Conservation (phyloP, 2,888 invertebrate genomes). For the Cartodere bifasciata region DNA sequence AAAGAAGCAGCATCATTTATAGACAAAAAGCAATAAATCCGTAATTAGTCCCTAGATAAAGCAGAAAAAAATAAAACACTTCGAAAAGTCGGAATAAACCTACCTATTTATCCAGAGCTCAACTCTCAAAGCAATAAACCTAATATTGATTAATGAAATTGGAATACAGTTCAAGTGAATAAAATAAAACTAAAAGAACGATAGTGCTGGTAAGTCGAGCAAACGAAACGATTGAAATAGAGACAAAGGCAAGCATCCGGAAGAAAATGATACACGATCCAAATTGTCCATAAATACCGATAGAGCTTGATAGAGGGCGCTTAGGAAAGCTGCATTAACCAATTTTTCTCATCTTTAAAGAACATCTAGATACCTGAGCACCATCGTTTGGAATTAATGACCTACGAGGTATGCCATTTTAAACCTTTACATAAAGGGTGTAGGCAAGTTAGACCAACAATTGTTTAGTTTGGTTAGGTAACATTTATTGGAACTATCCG, state of each 20-base stretch:
- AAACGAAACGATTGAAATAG: not conserved
- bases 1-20: too few relatives aligned
- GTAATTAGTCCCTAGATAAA: too few relatives aligned
- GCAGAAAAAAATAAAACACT: too few relatives aligned
- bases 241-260: conserved; percentile 7
- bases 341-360: conserved; percentile 32
- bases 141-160: too few relatives aligned
- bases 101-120: too few relatives aligned
- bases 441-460: conserved; percentile 15
- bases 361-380: conserved; percentile 20
- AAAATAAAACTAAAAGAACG: not conserved
- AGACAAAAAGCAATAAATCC: too few relatives aligned
- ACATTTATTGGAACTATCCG: conserved; percentile 17
- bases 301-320: conserved; percentile 12
- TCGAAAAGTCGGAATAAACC: too few relatives aligned
- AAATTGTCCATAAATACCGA: conserved; percentile 28
- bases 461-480: too few relatives aligned
- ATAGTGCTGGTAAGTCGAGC: not conserved
- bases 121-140: too few relatives aligned
- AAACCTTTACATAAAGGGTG: conserved; percentile 24
- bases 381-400: conserved; percentile 31
- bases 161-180: too few relatives aligned
- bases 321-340: conserved; percentile 17
- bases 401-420: conserved; percentile 22
- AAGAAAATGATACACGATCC: conserved; percentile 22